phyloP scores from a whole-genome alignment of 2,113 vertebrate species.

The Chaenocephalus aceratus region DNA sequence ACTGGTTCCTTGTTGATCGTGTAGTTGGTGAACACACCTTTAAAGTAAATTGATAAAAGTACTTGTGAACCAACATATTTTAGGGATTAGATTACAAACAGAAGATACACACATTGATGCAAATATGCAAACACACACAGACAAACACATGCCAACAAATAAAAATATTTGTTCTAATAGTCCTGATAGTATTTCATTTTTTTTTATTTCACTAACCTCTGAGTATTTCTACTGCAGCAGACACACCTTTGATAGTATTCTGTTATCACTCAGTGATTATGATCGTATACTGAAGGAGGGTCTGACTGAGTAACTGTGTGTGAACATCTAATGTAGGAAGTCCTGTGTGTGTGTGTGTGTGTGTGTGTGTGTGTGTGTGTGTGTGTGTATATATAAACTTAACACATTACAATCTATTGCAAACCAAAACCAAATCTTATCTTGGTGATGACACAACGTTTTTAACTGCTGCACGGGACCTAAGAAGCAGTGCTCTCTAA shows the following conservation, averaged over 20 bases:
- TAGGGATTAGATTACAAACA: constrained; percentile 37
- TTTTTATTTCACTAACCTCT: constrained; percentile 1
- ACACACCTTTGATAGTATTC: constrained; percentile 42
- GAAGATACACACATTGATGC: constrained; percentile 12
- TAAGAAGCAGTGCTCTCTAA: neutral
- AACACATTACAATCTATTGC: constrained; percentile 38
- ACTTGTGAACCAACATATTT: constrained; percentile 35
- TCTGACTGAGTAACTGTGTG: constrained; percentile 9
- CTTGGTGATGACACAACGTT: neutral
- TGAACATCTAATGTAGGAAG: constrained; percentile 11
- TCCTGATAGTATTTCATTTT: constrained; percentile 4
- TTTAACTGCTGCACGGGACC: neutral
- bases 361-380: neutral
- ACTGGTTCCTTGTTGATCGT: constrained; percentile 4
- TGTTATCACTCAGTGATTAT: constrained; percentile 36
- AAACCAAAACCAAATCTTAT: constrained; percentile 42
- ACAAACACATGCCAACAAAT: constrained; percentile 19
- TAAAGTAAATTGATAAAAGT: constrained; percentile 46
- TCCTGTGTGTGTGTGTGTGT: constrained; percentile 5
- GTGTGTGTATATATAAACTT: no score
- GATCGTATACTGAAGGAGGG: constrained; percentile 46
- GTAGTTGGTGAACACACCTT: constrained; percentile 37
- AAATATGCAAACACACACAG: neutral
- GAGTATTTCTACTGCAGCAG: neutral
- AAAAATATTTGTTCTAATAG: constrained; percentile 1